Conservation (phyloP, 2,113 vertebrate species). For the Sardina pilchardus region DNA sequence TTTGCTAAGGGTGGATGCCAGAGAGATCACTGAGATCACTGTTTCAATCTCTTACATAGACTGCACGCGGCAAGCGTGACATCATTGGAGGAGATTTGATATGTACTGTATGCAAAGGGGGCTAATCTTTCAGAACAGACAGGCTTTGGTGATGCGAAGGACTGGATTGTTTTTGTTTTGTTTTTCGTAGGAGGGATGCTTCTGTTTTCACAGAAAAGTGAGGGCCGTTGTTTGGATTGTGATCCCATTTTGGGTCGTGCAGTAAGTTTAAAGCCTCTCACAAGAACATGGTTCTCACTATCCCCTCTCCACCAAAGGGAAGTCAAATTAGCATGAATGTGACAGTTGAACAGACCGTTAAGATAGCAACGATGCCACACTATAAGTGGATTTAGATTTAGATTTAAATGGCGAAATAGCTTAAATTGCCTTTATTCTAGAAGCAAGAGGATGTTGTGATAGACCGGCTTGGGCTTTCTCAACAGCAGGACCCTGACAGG, state of each 20-base stretch:
- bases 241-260: not conserved
- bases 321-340: not conserved
- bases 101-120: not conserved
- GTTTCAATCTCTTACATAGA: not conserved
- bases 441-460: not conserved
- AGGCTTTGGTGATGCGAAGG: not conserved
- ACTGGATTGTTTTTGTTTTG: not conserved
- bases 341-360: not conserved
- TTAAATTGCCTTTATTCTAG: constrained; percentile 9
- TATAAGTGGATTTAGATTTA: not conserved
- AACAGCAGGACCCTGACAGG: not conserved
- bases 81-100: not conserved
- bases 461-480: constrained; percentile 12
- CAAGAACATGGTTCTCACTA: not conserved
- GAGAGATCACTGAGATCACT: not conserved
- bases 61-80: not conserved
- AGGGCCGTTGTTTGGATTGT: not conserved
- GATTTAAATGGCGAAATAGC: constrained; percentile 11
- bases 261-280: not conserved
- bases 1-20: constrained; percentile 37
- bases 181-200: not conserved
- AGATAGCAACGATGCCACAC: not conserved
- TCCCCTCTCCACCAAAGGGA: not conserved
- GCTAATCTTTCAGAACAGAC: not conserved
- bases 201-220: not conserved